Conservation (phyloP, 2,113 vertebrate species). For the Edolisoma coerulescens region DNA sequence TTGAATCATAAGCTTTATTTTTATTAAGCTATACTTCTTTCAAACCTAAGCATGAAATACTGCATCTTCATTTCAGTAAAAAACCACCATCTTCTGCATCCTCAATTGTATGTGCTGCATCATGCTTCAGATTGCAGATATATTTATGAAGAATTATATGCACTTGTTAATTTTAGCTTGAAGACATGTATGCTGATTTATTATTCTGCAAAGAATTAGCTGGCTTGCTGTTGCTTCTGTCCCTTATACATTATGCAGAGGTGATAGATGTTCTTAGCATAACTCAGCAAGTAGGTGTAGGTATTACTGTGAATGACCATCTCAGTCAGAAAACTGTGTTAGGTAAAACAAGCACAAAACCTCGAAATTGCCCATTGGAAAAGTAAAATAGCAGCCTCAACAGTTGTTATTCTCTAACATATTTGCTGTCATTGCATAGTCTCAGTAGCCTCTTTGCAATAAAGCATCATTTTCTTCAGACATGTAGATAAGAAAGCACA, state of each 20-base stretch:
- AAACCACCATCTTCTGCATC: not conserved
- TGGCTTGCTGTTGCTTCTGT: not conserved
- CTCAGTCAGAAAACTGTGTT: not conserved
- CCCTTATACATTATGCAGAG: not conserved
- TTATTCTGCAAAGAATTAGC: not conserved
- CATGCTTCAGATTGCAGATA: not conserved
- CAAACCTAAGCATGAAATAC: not conserved
- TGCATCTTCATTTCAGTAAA: not conserved
- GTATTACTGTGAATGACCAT: not conserved
- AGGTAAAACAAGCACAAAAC: not conserved
- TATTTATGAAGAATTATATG: not conserved
- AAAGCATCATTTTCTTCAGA: not conserved
- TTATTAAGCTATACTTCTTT: constrained; percentile 12
- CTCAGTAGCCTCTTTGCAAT: not conserved
- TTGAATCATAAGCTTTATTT: constrained; percentile 21
- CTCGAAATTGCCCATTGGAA: not conserved
- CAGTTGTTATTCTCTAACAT: not conserved
- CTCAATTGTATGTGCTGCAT: not conserved
- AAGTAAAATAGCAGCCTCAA: not conserved
- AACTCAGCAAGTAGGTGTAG: not conserved
- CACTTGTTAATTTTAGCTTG: not conserved
- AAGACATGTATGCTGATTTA: not conserved
- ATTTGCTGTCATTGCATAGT: not conserved
- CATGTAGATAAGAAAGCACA: not conserved
- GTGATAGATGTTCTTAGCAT: not conserved